Conservation (phyloP, 2,113 vertebrate genomes). For the Indicator indicator region DNA sequence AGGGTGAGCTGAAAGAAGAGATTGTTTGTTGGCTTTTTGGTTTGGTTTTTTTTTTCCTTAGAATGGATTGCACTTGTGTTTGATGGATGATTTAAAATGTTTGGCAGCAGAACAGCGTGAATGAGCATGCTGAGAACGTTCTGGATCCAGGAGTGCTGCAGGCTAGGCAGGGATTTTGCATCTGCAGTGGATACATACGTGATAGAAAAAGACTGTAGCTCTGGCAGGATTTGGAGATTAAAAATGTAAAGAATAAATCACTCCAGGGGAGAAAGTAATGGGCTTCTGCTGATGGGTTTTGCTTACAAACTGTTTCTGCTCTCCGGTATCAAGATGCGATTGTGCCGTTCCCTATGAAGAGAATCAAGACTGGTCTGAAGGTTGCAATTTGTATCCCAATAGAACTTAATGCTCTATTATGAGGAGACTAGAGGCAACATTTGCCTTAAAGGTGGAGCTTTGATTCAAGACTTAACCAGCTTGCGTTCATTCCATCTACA, state of each 20-base stretch:
- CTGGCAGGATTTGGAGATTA: constrained; percentile 75
- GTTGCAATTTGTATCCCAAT: constrained; percentile 70
- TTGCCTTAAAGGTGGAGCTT: constrained; percentile 79
- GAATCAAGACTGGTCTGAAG: constrained; percentile 69
- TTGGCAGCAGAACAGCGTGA: constrained; percentile 72
- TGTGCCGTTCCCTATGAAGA: constrained; percentile 73
- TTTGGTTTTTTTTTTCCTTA: constrained; percentile 29
- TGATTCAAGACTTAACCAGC: constrained; percentile 77
- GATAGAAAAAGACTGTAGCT: constrained; percentile 74
- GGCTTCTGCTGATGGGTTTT: constrained; percentile 72
- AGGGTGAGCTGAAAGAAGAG: constrained; percentile 89
- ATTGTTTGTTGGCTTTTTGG: not conserved
- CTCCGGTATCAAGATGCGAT: constrained; percentile 73
- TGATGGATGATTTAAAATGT: constrained; percentile 70
- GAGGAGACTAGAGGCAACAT: constrained; percentile 70
- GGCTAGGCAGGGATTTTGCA: constrained; percentile 78
- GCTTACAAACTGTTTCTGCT: constrained; percentile 66
- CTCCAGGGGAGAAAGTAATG: constrained; percentile 72
- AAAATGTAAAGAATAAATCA: constrained; percentile 79
- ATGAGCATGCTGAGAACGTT: constrained; percentile 70
- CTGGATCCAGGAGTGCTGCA: constrained; percentile 76
- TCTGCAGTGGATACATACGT: constrained; percentile 76
- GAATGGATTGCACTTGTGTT: constrained; percentile 65
- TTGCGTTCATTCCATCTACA: constrained; percentile 79
- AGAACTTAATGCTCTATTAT: constrained; percentile 71